A percentile compares a stretch with the other conserved stretches of the same genome.
These are phyloP conservation scores for Brachypterus glaber DNA, from an alignment of 2,888 invertebrate genomes.

Conservation along the genomic window DNA sequence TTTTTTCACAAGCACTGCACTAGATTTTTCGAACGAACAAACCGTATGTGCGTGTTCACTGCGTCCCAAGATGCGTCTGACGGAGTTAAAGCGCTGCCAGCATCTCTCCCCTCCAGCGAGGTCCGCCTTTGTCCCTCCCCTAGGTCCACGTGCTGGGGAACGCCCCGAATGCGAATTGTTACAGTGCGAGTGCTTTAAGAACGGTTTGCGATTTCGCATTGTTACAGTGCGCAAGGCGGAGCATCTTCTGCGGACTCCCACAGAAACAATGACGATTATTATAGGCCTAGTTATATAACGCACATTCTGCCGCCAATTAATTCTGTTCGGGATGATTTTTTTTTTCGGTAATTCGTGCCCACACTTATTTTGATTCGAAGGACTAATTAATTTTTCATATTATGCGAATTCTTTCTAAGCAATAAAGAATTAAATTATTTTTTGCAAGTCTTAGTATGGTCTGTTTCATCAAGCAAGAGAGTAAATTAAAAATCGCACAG, in stretches of 20 bases:
- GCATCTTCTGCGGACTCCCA: constrained; percentile 28
- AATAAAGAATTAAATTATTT: too few relatives aligned
- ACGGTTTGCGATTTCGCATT: constrained; percentile 39
- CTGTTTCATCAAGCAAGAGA: too few relatives aligned
- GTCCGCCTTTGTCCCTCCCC: constrained; percentile 35
- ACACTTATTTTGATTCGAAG: too few relatives aligned
- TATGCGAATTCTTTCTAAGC: too few relatives aligned
- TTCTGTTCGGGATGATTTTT: too few relatives aligned
- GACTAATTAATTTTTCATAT: too few relatives aligned
- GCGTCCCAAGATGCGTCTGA: constrained; percentile 41
- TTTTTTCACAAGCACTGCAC: constrained; percentile 18
- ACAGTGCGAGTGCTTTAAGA: constrained; percentile 32
- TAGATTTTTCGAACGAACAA: constrained; percentile 19
- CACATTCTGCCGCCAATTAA: too few relatives aligned
- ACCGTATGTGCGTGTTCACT: constrained; percentile 35
- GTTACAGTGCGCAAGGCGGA: constrained; percentile 29
- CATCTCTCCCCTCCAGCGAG: constrained; percentile 32
- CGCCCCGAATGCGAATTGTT: constrained; percentile 40
- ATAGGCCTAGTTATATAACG: constrained; percentile 26
- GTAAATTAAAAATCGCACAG: too few relatives aligned
- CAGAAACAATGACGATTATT: constrained; percentile 35
- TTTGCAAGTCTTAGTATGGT: too few relatives aligned
- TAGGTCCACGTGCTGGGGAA: constrained; percentile 35
- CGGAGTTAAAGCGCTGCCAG: constrained; percentile 28
- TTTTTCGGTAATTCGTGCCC: too few relatives aligned